phyloP scores from a whole-genome alignment of 1,140 invertebrate genomes.

The Metopolophium dirhodum region DNA sequence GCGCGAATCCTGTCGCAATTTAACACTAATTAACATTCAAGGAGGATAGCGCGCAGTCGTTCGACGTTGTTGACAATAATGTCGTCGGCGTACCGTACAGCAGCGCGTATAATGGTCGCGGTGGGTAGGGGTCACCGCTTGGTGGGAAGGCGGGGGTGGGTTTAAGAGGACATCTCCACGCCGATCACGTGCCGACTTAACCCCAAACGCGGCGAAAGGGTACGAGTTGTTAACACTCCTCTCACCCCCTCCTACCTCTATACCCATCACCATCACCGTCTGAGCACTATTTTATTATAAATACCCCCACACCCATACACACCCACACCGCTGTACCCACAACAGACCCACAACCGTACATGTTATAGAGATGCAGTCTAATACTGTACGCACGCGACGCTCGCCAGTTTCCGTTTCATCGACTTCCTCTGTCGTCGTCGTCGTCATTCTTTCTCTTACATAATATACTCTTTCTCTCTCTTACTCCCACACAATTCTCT shows the following conservation, averaged over 20 bases:
- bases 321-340: neutral
- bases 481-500: neutral
- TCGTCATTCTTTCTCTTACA: neutral
- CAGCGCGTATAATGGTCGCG: neutral
- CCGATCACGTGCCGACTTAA: constrained; percentile 56
- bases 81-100: neutral
- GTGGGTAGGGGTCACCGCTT: neutral
- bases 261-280: neutral
- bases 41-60: constrained; percentile 9
- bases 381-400: neutral
- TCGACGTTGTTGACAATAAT: constrained; percentile 6
- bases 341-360: neutral
- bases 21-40: constrained; percentile 55
- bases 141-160: neutral
- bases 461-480: neutral
- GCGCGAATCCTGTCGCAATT: constrained; percentile 19
- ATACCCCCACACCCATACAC: neutral
- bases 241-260: neutral
- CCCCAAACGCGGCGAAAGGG: constrained; percentile 45
- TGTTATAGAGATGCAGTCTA: neutral
- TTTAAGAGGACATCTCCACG: constrained; percentile 50
- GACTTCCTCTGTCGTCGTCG: constrained; percentile 28
- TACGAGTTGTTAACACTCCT: constrained; percentile 42
- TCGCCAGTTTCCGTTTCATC: constrained; percentile 45
- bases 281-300: constrained; percentile 18